A percentile compares a stretch with the other conserved stretches of the same genome.
Conservation (phyloP, 2,888 invertebrate genomes). For the Drosophila aldrichi region DNA sequence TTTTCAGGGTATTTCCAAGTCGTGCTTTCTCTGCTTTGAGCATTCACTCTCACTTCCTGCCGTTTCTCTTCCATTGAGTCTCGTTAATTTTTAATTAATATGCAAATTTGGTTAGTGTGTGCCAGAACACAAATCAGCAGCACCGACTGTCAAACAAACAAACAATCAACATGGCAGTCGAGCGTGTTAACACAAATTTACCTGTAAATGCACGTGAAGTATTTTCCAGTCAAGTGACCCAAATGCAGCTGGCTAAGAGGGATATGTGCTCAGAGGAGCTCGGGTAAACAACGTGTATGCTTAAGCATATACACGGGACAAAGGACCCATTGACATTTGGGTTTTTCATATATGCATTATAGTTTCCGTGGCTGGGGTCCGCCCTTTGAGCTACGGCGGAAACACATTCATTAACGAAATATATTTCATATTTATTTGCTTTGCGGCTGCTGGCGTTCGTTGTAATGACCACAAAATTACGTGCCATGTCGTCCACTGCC, state of each 20-base stretch:
- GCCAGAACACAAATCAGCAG: constrained; percentile 35
- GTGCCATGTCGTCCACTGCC: constrained; percentile 63
- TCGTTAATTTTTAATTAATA: constrained; percentile 79
- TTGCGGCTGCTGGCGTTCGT: constrained; percentile 23
- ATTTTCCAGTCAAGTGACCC: constrained; percentile 41
- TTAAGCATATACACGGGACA: neutral
- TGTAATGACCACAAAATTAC: constrained; percentile 74
- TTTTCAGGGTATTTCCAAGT: neutral
- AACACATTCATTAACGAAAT: constrained; percentile 63
- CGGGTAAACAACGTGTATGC: constrained; percentile 1
- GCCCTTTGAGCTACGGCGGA: constrained; percentile 25
- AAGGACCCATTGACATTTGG: constrained; percentile 5
- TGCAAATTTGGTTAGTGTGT: constrained; percentile 71
- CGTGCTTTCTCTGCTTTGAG: neutral
- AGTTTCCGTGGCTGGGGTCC: neutral
- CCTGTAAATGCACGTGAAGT: constrained; percentile 37
- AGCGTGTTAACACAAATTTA: constrained; percentile 34
- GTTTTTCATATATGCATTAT: neutral
- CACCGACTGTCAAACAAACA: constrained; percentile 11
- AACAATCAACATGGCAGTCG: constrained; percentile 7
- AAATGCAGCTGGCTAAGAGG: constrained; percentile 14
- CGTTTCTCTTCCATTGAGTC: constrained; percentile 28
- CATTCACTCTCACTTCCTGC: neutral
- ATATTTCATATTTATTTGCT: constrained; percentile 53
- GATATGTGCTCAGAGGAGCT: constrained; percentile 2